Evolutionary conservation across 2,113 vertebrate species (phyloP).

Genomic region (Podarcis muralis): DNA sequence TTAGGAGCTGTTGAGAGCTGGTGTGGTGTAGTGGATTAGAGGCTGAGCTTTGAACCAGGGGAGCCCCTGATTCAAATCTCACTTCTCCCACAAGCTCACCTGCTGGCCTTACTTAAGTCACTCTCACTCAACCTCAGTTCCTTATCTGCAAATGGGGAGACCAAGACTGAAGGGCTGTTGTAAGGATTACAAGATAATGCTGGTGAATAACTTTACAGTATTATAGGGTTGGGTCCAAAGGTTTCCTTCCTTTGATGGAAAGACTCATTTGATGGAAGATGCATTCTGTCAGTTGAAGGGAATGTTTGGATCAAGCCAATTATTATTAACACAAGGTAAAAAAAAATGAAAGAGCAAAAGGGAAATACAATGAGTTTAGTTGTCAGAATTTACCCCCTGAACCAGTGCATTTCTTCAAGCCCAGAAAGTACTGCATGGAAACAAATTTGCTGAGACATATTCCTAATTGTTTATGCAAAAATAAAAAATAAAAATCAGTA

Average conservation of each 20-base stretch:
- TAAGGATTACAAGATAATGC: neutral
- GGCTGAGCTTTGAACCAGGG: neutral
- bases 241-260: neutral
- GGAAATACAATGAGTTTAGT: neutral
- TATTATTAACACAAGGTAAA: neutral
- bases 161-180: neutral
- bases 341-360: neutral
- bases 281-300: neutral
- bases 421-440: neutral
- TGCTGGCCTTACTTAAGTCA: neutral
- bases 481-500: neutral
- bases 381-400: neutral
- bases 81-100: neutral
- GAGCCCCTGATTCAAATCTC: neutral
- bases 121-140: neutral
- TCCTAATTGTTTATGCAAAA: constrained; percentile 9
- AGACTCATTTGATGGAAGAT: neutral
- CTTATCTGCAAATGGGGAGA: neutral
- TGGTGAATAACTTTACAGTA: neutral
- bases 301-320: neutral
- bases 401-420: neutral
- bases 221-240: neutral
- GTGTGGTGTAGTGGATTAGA: neutral
- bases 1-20: neutral
- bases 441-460: neutral